These are phyloP conservation scores for Parnassius smintheus DNA, from an alignment of 2,888 invertebrate species.

Conservation along the genomic window DNA sequence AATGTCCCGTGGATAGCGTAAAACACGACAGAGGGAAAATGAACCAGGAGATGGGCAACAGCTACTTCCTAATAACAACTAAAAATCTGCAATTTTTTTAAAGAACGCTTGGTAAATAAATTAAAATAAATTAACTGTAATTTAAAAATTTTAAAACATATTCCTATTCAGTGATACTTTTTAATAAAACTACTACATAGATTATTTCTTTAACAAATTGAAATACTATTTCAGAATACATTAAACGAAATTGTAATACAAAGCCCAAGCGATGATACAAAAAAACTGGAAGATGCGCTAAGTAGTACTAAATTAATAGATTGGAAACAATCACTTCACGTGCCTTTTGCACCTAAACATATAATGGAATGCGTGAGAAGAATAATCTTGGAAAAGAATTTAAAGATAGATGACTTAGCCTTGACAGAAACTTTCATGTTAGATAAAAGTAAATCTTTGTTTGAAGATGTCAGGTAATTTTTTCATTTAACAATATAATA, in stretches of 20 bases:
- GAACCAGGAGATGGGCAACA: too few relatives aligned
- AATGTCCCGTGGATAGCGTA: too few relatives aligned
- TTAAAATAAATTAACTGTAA: too few relatives aligned
- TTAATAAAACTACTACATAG: too few relatives aligned
- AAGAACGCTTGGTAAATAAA: too few relatives aligned
- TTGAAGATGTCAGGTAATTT: conserved; percentile 41
- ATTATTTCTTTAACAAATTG: neutral
- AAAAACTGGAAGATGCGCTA: conserved; percentile 46
- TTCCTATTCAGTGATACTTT: too few relatives aligned
- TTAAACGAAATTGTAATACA: conserved; percentile 51
- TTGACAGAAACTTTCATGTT: conserved; percentile 39
- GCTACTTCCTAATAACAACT: too few relatives aligned
- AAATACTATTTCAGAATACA: conserved; percentile 38
- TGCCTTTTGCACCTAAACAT: conserved; percentile 42
- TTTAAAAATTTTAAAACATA: too few relatives aligned
- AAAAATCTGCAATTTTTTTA: too few relatives aligned
- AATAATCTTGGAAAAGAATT: conserved; percentile 32
- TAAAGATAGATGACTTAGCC: conserved; percentile 29
- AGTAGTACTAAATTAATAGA: conserved; percentile 48
- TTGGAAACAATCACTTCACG: conserved; percentile 40
- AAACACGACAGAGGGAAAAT: too few relatives aligned
- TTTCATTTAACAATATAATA: neutral
- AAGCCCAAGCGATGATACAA: conserved; percentile 44
- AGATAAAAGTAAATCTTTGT: conserved; percentile 34
- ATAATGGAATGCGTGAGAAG: conserved; percentile 40